A percentile compares a stretch with the other conserved stretches of the same genome.
Conservation (phyloP, 2,113 vertebrate species). For the Delphinapterus leucas region DNA sequence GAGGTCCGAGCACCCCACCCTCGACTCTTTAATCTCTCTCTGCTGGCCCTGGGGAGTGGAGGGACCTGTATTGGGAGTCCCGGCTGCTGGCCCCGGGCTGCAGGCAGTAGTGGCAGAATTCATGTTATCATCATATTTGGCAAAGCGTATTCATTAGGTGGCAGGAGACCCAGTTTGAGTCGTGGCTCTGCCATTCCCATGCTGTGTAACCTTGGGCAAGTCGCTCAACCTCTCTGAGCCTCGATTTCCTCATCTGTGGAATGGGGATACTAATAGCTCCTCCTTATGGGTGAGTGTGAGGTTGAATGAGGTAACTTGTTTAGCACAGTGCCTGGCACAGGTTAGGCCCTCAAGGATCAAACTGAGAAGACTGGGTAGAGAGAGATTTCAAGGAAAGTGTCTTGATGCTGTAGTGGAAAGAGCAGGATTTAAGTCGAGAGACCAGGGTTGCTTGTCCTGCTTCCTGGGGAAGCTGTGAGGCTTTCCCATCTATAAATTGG, state of each 20-base stretch:
- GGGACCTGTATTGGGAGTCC: neutral
- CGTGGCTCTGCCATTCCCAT: neutral
- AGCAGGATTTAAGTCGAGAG: neutral
- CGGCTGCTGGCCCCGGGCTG: neutral
- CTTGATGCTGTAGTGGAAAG: neutral
- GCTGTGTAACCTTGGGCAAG: neutral
- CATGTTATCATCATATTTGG: accelerated
- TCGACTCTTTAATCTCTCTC: neutral
- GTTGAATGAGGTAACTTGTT: neutral
- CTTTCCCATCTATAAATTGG: neutral
- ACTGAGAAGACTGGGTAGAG: neutral
- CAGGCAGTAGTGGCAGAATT: neutral
- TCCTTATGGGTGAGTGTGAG: neutral
- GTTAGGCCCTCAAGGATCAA: neutral
- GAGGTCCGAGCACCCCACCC: neutral
- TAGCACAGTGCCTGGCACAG: neutral
- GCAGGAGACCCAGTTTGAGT: neutral
- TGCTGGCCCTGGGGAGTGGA: neutral
- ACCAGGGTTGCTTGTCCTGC: neutral
- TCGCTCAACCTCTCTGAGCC: neutral
- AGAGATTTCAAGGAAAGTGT: neutral
- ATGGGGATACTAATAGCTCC: neutral
- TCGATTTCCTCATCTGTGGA: neutral
- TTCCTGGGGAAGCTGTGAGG: neutral
- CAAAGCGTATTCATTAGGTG: neutral